These are phyloP conservation scores for Plagiodera versicolora DNA, from an alignment of 2,888 invertebrate genomes.

Conservation along the genomic window DNA sequence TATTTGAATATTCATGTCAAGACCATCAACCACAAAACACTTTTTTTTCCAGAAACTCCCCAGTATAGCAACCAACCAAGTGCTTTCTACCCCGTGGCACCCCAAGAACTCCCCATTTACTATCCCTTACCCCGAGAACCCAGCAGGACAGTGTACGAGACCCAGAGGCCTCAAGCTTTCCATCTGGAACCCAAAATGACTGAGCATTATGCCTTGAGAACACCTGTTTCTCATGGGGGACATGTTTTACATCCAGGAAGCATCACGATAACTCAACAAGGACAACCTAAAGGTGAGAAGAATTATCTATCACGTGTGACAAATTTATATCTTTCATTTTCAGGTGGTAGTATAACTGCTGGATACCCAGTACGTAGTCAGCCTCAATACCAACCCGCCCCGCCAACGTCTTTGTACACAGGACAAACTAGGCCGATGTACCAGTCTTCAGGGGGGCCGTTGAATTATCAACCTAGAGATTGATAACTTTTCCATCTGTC, in stretches of 20 bases:
- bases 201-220: conserved; percentile 54
- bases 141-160: conserved; percentile 48
- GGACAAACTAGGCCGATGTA: conserved; percentile 51
- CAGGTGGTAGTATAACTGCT: conserved; percentile 74
- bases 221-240: conserved; percentile 53
- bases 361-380: conserved; percentile 78
- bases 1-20: not conserved
- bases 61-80: conserved; percentile 58
- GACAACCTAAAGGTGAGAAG: conserved; percentile 37
- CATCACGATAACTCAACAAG: conserved; percentile 60
- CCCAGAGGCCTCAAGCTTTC: conserved; percentile 46
- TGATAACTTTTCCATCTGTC: conserved; percentile 7
- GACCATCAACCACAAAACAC: not conserved
- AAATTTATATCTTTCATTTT: too few species aligned
- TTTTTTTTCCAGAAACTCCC: conserved; percentile 55
- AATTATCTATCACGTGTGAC: too few species aligned
- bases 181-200: conserved; percentile 51
- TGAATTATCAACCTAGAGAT: conserved; percentile 40
- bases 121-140: conserved; percentile 51
- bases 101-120: conserved; percentile 55
- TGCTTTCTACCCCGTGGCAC: conserved; percentile 58
- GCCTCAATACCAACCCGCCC: conserved; percentile 47
- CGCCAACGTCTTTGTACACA: conserved; percentile 50
- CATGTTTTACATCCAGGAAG: conserved; percentile 62
- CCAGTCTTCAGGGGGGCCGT: conserved; percentile 47